phyloP scores from a whole-genome alignment of 2,888 invertebrate genomes.

The Acleris laterana region DNA sequence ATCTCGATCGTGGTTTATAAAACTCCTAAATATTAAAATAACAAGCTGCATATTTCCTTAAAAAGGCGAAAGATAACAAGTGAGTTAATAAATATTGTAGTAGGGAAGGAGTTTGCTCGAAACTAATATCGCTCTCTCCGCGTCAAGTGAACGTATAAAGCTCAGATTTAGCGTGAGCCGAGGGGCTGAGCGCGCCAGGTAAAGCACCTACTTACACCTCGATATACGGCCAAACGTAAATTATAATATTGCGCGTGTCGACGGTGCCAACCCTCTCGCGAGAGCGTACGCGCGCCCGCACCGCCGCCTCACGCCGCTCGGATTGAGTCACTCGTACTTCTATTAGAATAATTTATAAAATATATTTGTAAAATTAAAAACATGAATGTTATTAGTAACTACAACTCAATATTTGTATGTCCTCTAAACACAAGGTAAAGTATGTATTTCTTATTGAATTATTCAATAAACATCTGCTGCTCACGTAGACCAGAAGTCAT shows the following conservation, averaged over 20 bases:
- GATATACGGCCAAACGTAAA: conserved; percentile 84
- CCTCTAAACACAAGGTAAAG: too few species aligned
- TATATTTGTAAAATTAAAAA: too few species aligned
- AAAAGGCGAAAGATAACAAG: conserved; percentile 58
- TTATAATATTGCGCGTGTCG: conserved; percentile 84
- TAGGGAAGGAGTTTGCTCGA: conserved; percentile 77
- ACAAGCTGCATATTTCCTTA: conserved; percentile 50
- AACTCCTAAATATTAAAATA: conserved; percentile 36
- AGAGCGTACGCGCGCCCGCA: conserved; percentile 52
- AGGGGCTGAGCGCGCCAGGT: conserved; percentile 80
- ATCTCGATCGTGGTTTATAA: conserved; percentile 22
- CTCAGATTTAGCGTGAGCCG: conserved; percentile 82
- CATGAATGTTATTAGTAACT: too few species aligned
- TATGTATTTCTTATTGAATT: too few species aligned
- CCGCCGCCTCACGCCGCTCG: background rate
- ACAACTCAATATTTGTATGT: too few species aligned
- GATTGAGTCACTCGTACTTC: background rate
- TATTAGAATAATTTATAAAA: too few species aligned
- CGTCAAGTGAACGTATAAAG: conserved; percentile 85
- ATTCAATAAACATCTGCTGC: too few species aligned
- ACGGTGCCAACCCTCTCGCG: conserved; percentile 73
- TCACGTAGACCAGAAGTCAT: too few species aligned
- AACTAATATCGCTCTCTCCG: conserved; percentile 84
- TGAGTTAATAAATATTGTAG: conserved; percentile 82
- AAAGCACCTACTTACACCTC: conserved; percentile 83